Base-by-base conservation (phyloP, 2,797 vertebrate genomes). In the Myotis daubentonii region DNA sequence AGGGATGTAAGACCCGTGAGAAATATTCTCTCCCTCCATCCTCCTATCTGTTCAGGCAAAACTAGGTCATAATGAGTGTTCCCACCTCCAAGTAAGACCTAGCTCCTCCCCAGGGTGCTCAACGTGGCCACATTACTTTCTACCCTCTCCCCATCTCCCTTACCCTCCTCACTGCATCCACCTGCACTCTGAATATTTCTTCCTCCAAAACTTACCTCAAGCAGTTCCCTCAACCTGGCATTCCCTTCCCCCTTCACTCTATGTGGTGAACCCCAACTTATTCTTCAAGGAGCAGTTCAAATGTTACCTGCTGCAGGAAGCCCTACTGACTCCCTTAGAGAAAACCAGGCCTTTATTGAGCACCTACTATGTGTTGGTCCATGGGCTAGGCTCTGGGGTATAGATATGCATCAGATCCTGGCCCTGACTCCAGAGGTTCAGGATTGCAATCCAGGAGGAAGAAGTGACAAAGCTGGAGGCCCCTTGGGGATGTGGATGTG, bases 71-170 rank as follows among this genome's bases (percentile, higher is more conserved):
- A 47, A 41, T 16, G 72, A 60, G 16, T 19, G 60, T 28, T 79
- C 25, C 49, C 15, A 2, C 30, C 30, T 81, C 78, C 33, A 25
- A 11, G 55, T 12, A 55, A 53, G 47, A 53, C 19, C 11, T 16
- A 36, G 36, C 3, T 36, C 57, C 36, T 22, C 10, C 15, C 49
- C n/a, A 10, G 62, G 76, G 36, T 41, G 8, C 66, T 62, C 25
- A n/a, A 53, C 41, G 51, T 16, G 33, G 55, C n/a, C 6, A 0
- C 30, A 3, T 84, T 25, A 1, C 75, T 53, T 55, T 12, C 71
- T 25, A 1, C 28, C 22, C 5, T 6, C 9, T 11, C 4, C 22
- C 28, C 16, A 0, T 36, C 68, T 36, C n/a, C 7, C 38, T n/a
- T 15, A 16, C 41, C 47, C 33, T 47, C 23, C 65, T 33, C 23